Conservation (phyloP, 1,140 invertebrate species). For the Cyphomyrmex costatus region DNA sequence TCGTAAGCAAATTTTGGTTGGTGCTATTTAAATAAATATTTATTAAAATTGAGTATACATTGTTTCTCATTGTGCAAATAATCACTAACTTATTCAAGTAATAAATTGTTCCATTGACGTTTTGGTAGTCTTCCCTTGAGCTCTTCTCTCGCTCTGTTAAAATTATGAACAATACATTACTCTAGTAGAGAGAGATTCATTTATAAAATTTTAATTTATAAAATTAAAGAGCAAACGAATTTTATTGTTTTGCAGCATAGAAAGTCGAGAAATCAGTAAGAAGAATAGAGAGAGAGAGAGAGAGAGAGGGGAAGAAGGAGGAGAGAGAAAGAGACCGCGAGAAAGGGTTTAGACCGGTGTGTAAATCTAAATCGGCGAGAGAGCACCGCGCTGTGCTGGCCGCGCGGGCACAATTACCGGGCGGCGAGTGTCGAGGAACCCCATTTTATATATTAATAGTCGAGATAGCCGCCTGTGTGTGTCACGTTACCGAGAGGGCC, state of each 20-base stretch:
- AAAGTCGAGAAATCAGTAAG: not conserved
- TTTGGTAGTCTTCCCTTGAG: not conserved
- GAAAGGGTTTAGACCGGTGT: constrained; percentile 68
- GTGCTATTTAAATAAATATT: too few relatives aligned
- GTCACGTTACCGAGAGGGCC: constrained; percentile 70
- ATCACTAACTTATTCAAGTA: not conserved
- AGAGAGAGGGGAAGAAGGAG: not conserved
- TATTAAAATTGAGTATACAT: too few relatives aligned
- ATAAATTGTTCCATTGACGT: not conserved
- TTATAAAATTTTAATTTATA: not conserved
- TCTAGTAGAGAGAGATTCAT: not conserved
- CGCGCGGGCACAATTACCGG: constrained; percentile 81
- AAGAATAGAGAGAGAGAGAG: not conserved
- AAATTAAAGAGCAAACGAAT: not conserved
- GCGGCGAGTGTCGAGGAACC: constrained; percentile 85
- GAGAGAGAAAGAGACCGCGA: constrained; percentile 20
- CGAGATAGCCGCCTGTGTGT: constrained; percentile 78
- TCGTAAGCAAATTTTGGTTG: too few relatives aligned
- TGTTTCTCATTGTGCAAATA: not conserved
- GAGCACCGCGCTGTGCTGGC: constrained; percentile 57
- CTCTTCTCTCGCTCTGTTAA: not conserved
- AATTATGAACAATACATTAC: not conserved
- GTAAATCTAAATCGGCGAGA: constrained; percentile 71
- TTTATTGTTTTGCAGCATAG: not conserved
- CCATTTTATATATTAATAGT: constrained; percentile 87